Base-by-base conservation (phyloP, 2,888 invertebrate genomes). In the Callyntrura guangdongensis region DNA sequence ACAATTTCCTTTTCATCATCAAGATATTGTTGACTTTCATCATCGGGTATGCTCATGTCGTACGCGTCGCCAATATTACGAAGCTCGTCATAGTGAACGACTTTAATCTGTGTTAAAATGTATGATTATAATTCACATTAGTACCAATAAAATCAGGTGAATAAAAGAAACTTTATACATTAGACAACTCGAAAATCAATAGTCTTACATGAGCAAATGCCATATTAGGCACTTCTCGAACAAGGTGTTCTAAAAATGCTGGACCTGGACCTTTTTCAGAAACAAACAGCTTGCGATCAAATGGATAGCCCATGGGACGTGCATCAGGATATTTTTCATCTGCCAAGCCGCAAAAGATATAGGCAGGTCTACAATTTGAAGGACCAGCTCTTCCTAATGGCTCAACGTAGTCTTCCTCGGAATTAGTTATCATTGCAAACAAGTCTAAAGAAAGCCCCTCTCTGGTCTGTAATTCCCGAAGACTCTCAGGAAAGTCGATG, bases 401-500 rank as follows among this genome's bases (percentile, higher is more conserved):
- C 4, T 56, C 85, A 0, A 91, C 91, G n/a, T 77, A 59, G 47
- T 92, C 92, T n/a, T 77, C 56, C 14, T 82, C 72, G 0, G 86
- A 90, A 20, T 92, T 82, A 4, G 92, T 92, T 11, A 87, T 89
- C 49, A 92, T 92, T 64, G 87, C 92, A 59, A 92, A 92, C 11
- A 92, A 53, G 74, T 92, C 92, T 27, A 91, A 67, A 0, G 86
- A 74, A 64, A 91, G 69, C 0, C 98, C 98, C 89, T 96, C 95
- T 0, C 95, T 94, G 4, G 95, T 96, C 96, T 86, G 61, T 11
- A 91, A 56, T 59, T 92, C 96, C 8, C 97, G 96, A 96, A 97
- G 98, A 1, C 97, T 97, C 90, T 97, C 96, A 94, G 97, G 97
- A 94, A 97, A 98, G 0, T 98, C 97, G 94, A 97, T 97, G 14